Evolutionary conservation across 2,888 invertebrate genomes (phyloP).

Genomic region (Leucophenga montana): DNA sequence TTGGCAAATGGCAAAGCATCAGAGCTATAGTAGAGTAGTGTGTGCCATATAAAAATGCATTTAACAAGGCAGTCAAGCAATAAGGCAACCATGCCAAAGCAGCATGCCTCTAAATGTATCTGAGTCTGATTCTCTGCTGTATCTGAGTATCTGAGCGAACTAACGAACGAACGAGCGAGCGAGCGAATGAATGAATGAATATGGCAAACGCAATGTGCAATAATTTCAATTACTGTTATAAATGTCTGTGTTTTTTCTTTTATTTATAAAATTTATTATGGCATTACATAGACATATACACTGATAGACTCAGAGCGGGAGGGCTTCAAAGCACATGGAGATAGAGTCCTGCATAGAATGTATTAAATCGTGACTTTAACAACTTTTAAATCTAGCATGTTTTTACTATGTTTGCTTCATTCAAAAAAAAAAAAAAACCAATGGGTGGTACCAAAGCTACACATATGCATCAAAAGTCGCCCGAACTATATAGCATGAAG

Average conservation of each 20-base stretch:
- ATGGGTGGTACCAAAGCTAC: no score
- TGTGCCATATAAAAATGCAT: conserved; percentile 60
- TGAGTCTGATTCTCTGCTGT: conserved; percentile 8
- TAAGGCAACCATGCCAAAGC: conserved; percentile 8
- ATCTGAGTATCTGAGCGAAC: conserved; percentile 10
- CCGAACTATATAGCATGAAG: no score
- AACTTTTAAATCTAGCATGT: conserved; percentile 7
- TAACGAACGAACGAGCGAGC: not conserved
- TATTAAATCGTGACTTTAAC: conserved; percentile 8
- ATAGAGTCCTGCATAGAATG: not conserved
- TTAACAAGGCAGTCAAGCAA: conserved; percentile 52
- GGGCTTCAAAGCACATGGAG: not conserved
- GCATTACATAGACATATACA: conserved; percentile 13
- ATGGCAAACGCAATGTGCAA: conserved; percentile 66
- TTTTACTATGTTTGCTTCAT: not conserved
- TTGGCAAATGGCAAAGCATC: conserved; percentile 35
- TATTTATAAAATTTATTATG: conserved; percentile 16
- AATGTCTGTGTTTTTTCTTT: conserved; percentile 56
- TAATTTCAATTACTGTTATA: conserved; percentile 71
- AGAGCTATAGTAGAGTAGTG: conserved; percentile 40
- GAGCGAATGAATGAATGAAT: conserved; percentile 23
- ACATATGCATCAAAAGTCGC: no score
- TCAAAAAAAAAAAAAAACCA: no score
- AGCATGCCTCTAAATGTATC: conserved; percentile 2
- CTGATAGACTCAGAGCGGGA: not conserved